These are phyloP conservation scores for Folsomia manolachei DNA, from an alignment of 2,888 invertebrate species.

Conservation along the genomic window DNA sequence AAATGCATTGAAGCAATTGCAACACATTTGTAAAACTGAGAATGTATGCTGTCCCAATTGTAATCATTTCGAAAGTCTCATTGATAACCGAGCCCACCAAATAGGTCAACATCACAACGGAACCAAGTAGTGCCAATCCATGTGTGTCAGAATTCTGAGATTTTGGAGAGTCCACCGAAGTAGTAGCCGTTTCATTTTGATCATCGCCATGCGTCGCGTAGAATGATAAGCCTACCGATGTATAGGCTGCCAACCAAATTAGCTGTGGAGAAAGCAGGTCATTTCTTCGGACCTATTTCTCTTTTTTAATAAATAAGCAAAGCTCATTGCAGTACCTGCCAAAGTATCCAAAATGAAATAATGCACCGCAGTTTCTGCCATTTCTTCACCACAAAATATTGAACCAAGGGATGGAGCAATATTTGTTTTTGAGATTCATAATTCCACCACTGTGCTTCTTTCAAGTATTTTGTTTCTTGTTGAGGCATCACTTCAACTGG, in stretches of 20 bases:
- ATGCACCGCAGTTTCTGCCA: constrained; percentile 30
- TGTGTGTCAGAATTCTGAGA: background rate
- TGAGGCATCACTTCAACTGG: constrained; percentile 24
- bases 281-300: background rate
- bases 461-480: constrained; percentile 34
- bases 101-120: constrained; percentile 27
- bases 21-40: constrained; percentile 25
- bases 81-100: constrained; percentile 28
- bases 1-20: constrained; percentile 26
- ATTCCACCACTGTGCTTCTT: constrained; percentile 30
- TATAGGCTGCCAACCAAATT: constrained; percentile 33
- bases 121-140: background rate
- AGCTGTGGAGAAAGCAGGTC: constrained; percentile 16
- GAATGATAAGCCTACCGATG: constrained; percentile 18
- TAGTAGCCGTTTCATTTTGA: background rate
- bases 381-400: constrained; percentile 33
- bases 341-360: constrained; percentile 28
- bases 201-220: constrained; percentile 25
- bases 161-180: background rate
- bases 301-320: background rate
- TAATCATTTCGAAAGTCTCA: constrained; percentile 31
- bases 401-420: constrained; percentile 31
- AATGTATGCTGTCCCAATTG: constrained; percentile 28
- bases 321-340: constrained; percentile 24
- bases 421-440: constrained; percentile 34